Evolutionary conservation across 2,797 vertebrate genomes (phyloP).

Genomic region (Mormyrops boulengeri): DNA sequence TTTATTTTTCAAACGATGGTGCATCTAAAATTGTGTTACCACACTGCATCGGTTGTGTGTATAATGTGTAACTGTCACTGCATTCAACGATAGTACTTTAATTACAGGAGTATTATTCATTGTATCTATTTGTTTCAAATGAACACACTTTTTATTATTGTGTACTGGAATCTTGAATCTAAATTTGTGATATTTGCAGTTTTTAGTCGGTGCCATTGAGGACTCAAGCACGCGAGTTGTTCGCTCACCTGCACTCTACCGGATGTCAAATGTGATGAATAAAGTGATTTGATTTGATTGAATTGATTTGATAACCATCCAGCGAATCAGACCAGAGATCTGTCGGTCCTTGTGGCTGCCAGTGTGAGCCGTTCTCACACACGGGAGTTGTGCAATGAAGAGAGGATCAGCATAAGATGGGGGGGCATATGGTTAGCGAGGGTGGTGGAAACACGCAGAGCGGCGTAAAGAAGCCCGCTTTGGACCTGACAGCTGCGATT

Average conservation of each 20-base stretch:
- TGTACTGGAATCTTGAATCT: background rate
- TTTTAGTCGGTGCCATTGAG: background rate
- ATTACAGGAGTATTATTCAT: background rate
- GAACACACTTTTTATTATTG: background rate
- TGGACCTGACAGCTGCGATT: conserved; percentile 4
- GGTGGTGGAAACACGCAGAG: background rate
- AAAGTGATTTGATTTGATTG: background rate
- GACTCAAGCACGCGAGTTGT: background rate
- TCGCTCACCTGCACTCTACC: background rate
- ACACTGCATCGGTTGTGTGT: background rate
- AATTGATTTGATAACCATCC: background rate
- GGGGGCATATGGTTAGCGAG: background rate
- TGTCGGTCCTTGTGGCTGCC: background rate
- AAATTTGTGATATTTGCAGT: background rate
- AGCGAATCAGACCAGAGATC: background rate
- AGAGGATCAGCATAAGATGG: background rate
- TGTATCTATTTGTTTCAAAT: background rate
- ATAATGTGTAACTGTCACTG: background rate
- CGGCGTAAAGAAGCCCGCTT: background rate
- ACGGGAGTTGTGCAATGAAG: background rate
- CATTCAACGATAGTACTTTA: background rate
- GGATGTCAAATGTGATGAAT: background rate
- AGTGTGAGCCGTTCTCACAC: background rate
- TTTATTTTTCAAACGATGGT: background rate
- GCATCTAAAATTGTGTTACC: background rate